These are phyloP conservation scores for Cochlearius cochlearius DNA, from an alignment of 2,113 vertebrate species.

Conservation along the genomic window DNA sequence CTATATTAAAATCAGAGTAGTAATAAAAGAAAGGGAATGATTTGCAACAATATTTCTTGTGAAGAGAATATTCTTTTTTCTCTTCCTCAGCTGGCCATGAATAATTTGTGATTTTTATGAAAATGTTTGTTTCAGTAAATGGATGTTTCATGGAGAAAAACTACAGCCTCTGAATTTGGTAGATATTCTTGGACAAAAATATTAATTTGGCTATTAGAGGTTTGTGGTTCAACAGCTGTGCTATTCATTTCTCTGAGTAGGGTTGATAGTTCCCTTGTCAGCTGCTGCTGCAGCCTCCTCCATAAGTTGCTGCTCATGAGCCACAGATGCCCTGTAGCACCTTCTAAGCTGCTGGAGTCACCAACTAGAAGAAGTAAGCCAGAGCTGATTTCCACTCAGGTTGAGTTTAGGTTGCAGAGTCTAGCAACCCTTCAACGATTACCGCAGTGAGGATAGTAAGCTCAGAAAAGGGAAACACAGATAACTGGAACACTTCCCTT, in stretches of 20 bases:
- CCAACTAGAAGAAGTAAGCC: background rate
- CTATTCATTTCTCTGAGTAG: background rate
- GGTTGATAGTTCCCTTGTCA: background rate
- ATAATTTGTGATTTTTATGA: background rate
- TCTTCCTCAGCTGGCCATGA: background rate
- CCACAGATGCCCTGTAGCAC: background rate
- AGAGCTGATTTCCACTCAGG: background rate
- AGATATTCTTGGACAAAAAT: background rate
- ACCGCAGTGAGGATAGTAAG: background rate
- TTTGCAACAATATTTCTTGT: background rate
- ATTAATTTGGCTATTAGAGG: background rate
- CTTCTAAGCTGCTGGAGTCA: background rate
- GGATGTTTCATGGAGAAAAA: background rate
- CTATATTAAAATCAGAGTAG: conserved; percentile 11
- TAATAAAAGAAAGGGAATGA: background rate
- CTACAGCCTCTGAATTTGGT: background rate
- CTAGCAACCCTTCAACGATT: background rate
- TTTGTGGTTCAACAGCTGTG: background rate
- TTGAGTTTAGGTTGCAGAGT: background rate
- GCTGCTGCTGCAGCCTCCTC: background rate
- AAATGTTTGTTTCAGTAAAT: background rate
- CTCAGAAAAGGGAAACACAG: background rate
- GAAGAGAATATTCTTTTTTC: background rate
- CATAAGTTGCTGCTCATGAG: background rate
- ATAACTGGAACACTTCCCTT: background rate